These are phyloP conservation scores for Calephelis nemesis DNA, from an alignment of 1,140 invertebrate species.

Conservation along the genomic window DNA sequence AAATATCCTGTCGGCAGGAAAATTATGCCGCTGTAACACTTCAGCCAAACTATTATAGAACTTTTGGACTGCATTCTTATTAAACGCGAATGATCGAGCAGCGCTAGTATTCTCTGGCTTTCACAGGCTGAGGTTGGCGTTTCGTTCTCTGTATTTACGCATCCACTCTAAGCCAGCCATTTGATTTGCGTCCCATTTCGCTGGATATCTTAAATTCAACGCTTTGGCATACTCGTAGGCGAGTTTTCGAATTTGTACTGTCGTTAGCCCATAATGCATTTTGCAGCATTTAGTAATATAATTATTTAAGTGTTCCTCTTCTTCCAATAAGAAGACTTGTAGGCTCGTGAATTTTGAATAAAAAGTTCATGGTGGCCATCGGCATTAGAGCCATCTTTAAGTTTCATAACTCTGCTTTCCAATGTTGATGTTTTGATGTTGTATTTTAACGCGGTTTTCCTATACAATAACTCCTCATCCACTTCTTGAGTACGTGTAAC, in stretches of 20 bases:
- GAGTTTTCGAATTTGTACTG: background rate
- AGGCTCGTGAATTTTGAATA: too few species aligned
- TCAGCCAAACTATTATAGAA: conserved; percentile 33
- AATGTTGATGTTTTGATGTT: conserved; percentile 6
- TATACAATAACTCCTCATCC: conserved; percentile 3
- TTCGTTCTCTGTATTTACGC: conserved; percentile 8
- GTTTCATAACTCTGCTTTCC: conserved; percentile 11
- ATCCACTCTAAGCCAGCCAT: conserved; percentile 34
- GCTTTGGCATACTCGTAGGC: conserved; percentile 17
- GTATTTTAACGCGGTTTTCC: background rate
- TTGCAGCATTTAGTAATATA: conserved; percentile 18
- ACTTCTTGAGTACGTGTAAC: background rate
- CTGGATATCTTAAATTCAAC: conserved; percentile 36
- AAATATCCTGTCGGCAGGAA: conserved; percentile 55
- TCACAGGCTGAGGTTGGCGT: conserved; percentile 44
- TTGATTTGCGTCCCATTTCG: conserved; percentile 30
- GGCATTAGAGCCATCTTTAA: background rate
- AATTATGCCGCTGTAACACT: conserved; percentile 40
- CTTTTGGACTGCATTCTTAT: conserved; percentile 15
- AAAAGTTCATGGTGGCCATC: background rate
- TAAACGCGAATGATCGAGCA: conserved; percentile 39
- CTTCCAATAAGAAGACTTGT: background rate
- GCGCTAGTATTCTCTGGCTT: conserved; percentile 61
- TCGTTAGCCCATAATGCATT: conserved; percentile 15
- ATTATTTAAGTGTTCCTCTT: background rate